phyloP scores from a whole-genome alignment of 2,113 vertebrate genomes.

The Sylvilagus bachmani region DNA sequence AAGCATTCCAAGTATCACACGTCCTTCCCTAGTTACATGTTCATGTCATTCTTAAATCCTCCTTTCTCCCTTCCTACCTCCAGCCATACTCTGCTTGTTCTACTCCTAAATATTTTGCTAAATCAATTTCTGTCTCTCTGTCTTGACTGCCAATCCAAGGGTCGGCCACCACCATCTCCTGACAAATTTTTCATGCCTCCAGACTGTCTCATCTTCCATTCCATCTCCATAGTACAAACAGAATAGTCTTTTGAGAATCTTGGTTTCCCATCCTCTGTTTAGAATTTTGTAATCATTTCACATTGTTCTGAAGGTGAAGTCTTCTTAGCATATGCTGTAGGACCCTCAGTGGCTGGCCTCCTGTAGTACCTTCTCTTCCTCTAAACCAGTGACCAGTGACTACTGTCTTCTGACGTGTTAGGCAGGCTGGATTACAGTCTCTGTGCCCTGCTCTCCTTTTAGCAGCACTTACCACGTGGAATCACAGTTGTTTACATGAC shows the following conservation, averaged over 20 bases:
- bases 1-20: conserved; percentile 10
- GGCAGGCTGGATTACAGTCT: background rate
- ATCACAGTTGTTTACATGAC: background rate
- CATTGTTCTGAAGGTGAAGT: background rate
- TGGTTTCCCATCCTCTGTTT: background rate
- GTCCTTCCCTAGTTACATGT: background rate
- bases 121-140: background rate
- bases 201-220: conserved; percentile 14
- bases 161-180: background rate
- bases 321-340: background rate
- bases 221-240: background rate
- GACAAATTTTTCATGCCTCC: background rate
- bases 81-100: background rate
- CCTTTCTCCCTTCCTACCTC: background rate
- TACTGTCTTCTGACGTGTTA: background rate
- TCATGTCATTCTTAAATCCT: background rate
- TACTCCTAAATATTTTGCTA: conserved; percentile 12
- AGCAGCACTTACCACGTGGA: background rate
- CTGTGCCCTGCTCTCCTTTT: background rate
- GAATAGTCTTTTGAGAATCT: background rate
- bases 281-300: conserved; percentile 24
- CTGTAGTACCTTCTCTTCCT: background rate
- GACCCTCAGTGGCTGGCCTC: background rate
- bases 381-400: background rate
- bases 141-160: background rate